phyloP scores from a whole-genome alignment of 2,888 invertebrate genomes.

The Halocaridina rubra region DNA sequence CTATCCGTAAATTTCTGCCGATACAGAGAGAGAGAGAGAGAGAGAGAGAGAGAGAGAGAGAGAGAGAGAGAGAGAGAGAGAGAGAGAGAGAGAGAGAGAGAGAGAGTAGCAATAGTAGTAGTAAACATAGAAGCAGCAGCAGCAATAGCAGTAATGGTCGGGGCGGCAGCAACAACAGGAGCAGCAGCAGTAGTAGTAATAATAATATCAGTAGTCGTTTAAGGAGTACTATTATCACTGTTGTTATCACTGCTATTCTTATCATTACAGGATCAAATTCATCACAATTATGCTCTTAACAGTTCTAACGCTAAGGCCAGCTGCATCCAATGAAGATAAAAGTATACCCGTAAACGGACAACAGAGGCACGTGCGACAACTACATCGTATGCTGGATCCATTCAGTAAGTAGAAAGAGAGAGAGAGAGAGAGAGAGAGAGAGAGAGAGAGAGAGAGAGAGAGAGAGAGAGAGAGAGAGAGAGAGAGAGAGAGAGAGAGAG shows the following conservation, averaged over 20 bases:
- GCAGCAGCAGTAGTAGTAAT: no score
- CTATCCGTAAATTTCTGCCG: no score
- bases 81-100: not conserved
- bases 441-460: not conserved
- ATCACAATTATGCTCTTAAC: not conserved
- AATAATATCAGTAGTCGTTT: no score
- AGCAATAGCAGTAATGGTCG: no score
- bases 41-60: not conserved
- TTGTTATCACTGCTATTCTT: not conserved
- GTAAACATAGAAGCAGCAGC: no score
- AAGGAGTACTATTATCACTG: not conserved
- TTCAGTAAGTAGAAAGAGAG: constrained; percentile 16
- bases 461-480: not conserved
- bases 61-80: not conserved
- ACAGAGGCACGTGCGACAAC: constrained; percentile 10
- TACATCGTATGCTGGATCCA: constrained; percentile 45
- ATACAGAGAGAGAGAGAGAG: not conserved
- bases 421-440: not conserved
- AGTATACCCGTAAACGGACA: not conserved
- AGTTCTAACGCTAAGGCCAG: not conserved
- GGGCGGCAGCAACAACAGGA: no score
- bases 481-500: not conserved
- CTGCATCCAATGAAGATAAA: not conserved
- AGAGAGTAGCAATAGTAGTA: no score
- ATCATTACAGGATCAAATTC: not conserved